phyloP scores from a whole-genome alignment of 35 echinoderm and acorn worm species.

The Lytechinus variegatus region DNA sequence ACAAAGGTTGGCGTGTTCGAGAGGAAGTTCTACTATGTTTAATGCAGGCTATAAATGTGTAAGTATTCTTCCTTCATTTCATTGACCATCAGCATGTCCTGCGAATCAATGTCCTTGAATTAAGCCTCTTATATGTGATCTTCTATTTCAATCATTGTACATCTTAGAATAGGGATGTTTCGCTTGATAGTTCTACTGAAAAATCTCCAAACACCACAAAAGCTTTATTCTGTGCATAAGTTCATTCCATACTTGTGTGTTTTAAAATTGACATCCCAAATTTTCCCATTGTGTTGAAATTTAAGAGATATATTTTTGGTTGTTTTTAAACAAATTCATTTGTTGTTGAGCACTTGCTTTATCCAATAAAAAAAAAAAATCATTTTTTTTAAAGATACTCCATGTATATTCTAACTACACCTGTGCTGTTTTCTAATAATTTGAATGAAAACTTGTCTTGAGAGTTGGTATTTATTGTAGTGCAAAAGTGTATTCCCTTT shows the following conservation, averaged over 20 bases:
- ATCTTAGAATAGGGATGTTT: neutral
- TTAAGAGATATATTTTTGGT: no score
- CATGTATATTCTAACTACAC: neutral
- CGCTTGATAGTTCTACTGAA: neutral
- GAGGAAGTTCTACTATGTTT: conserved; percentile 97
- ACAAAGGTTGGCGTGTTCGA: conserved; percentile 95
- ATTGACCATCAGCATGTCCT: neutral
- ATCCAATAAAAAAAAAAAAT: no score
- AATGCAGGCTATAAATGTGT: conserved; percentile 98
- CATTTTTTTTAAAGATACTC: neutral
- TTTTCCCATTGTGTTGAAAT: no score
- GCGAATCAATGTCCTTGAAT: neutral
- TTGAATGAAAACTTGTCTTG: neutral
- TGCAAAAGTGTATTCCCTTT: neutral
- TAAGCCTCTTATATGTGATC: neutral
- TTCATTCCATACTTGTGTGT: neutral
- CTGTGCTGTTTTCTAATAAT: neutral
- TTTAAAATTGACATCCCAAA: no score
- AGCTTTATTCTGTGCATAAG: neutral
- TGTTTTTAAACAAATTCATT: no score
- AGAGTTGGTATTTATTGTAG: neutral
- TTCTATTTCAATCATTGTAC: neutral
- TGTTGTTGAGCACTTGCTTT: no score
- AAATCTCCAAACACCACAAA: neutral
- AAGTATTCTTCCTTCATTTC: conserved; percentile 61